Evolutionary conservation across 2,888 invertebrate genomes (phyloP), one percentile per base, ranked within the genome.

Genomic region (Chalcosyrphus nemorum): DNA sequence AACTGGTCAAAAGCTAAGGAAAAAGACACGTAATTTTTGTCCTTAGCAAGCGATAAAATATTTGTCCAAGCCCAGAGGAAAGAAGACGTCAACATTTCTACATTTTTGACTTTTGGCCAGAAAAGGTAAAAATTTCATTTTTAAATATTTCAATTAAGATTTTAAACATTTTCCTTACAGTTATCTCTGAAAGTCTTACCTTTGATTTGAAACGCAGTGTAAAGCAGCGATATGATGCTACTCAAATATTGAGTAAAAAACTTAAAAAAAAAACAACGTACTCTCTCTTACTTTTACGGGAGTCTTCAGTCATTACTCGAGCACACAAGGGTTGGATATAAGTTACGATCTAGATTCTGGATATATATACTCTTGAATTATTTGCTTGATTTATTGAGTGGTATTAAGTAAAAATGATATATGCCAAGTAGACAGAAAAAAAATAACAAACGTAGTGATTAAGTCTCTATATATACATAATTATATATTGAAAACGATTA

Each of bases 211-310:
- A 27, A n/a, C 11, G 29, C 52, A 54, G 17, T 13, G 41, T 5
- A 66, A 24, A 24, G 27, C 29, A 41, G 41, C 54, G 41, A 3
- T 52, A 32, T 15, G 61, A 61, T 61, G 43, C 13, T 45, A 74
- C 54, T 15, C 4, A 38, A 38, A 52, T 43, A 7, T 7, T 35
- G 38, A 11, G 15, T 15, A 24, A 52, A 24, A 38, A 68, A 24
- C n/a, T n/a, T n/a, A 57, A 21, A 35, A 56, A 32, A 59, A n/a
- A 35, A 43, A 54, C 17, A 52, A 57, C 41, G 54, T 61, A 72
- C 32, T 78, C 84, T 84, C 84, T 84, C 84, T 80, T 84, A 84
- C 84, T 84, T 84, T 84, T 75, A 80, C 63, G 74, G 70, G 80
- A 43, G 80, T 84, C 84, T 84, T 75, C 80, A 84, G 80, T 63